Evolutionary conservation across 2,797 vertebrate species (phyloP).

Genomic region (Macrochelys suwanniensis): DNA sequence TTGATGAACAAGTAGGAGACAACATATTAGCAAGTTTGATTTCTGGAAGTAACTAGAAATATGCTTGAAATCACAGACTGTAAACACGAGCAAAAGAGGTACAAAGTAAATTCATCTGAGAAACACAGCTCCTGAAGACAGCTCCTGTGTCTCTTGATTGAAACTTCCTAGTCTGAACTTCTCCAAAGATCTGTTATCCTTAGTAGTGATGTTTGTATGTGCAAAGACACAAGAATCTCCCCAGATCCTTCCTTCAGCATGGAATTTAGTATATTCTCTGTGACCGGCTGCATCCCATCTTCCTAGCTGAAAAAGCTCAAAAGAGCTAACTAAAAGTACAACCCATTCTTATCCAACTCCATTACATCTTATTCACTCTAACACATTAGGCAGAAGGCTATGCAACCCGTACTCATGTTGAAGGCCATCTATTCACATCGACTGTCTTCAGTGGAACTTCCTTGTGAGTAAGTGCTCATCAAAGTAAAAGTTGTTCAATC

Average conservation of each 20-base stretch:
- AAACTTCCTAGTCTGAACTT: background rate
- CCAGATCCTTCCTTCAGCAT: background rate
- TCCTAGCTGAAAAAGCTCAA: accelerated
- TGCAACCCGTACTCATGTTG: background rate
- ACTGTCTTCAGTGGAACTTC: background rate
- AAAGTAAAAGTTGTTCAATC: background rate
- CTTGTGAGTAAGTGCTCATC: background rate
- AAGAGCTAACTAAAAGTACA: background rate
- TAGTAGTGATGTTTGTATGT: accelerated
- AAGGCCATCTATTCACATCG: background rate
- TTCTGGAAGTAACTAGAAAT: slow-evolving; percentile 41
- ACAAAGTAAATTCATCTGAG: background rate
- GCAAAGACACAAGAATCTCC: background rate
- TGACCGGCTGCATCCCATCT: background rate
- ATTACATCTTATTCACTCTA: background rate
- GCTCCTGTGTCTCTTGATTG: background rate
- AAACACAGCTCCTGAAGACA: background rate
- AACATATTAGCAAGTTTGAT: slow-evolving; percentile 50
- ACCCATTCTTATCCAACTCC: background rate
- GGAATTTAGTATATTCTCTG: accelerated
- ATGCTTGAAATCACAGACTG: background rate
- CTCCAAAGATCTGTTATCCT: background rate
- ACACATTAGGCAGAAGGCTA: background rate
- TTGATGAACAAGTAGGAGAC: slow-evolving; percentile 39
- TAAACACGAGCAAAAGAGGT: background rate